Evolutionary conservation across 2,797 vertebrate genomes (phyloP).

Genomic region (Fistularia commersonii): DNA sequence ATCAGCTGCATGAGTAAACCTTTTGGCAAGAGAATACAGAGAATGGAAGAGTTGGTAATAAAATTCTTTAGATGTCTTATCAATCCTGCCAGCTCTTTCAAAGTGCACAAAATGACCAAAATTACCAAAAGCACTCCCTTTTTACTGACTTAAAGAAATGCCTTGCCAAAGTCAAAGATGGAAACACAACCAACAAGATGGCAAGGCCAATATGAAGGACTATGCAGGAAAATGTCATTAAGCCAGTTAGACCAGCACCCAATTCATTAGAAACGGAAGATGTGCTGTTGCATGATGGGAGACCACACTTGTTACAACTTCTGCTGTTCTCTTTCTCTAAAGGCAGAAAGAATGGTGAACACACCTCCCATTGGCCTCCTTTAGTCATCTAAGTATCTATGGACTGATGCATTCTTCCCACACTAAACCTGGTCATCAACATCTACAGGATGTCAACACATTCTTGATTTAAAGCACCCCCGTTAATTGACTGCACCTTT

Average conservation of each 20-base stretch:
- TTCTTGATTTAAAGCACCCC: constrained; percentile 24
- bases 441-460: constrained; percentile 32
- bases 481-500: constrained; percentile 57
- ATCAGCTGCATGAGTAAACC: constrained; percentile 6
- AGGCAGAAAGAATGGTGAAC: constrained; percentile 25
- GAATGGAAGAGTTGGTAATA: neutral
- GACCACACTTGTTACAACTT: neutral
- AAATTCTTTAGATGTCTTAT: constrained; percentile 4
- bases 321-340: constrained; percentile 27
- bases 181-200: constrained; percentile 40
- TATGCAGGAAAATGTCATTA: too few species aligned
- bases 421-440: constrained; percentile 40
- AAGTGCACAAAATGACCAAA: constrained; percentile 4
- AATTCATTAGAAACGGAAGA: too few species aligned
- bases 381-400: constrained; percentile 30
- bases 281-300: too few species aligned
- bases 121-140: constrained; percentile 10
- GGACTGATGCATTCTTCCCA: constrained; percentile 42
- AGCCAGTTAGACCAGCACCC: neutral
- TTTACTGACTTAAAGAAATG: constrained; percentile 3
- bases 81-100: neutral
- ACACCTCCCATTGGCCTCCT: constrained; percentile 22
- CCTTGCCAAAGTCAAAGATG: constrained; percentile 15
- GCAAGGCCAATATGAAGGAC: constrained; percentile 15
- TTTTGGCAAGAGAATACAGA: constrained; percentile 19